Evolutionary conservation across 2,888 invertebrate species (phyloP).

Genomic region (Diogma glabrata): DNA sequence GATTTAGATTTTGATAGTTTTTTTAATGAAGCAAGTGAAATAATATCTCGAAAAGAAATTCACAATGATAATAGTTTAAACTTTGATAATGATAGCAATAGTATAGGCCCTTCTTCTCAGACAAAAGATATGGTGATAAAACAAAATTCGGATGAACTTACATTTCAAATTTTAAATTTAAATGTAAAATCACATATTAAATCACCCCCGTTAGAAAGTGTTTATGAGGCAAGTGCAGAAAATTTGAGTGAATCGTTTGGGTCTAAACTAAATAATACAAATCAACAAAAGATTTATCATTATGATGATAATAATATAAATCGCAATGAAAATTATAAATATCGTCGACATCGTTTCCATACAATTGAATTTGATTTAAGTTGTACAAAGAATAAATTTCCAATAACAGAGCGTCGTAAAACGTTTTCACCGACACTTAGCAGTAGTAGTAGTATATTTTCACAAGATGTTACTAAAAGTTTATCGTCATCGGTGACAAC

Average conservation of each 20-base stretch:
- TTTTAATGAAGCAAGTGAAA: conserved; percentile 39
- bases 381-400: conserved; percentile 48
- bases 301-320: conserved; percentile 18
- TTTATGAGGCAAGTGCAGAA: conserved; percentile 39
- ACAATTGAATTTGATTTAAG: conserved; percentile 40
- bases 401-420: conserved; percentile 37
- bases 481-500: conserved; percentile 31
- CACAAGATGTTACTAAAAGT: conserved; percentile 22
- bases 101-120: conserved; percentile 2
- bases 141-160: no score
- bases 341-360: conserved; percentile 32
- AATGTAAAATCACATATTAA: conserved; percentile 25
- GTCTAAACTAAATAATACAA: conserved; percentile 6
- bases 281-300: conserved; percentile 10
- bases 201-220: conserved; percentile 37
- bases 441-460: conserved; percentile 12
- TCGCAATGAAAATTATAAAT: conserved; percentile 30
- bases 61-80: conserved; percentile 18
- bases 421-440: conserved; percentile 16
- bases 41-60: conserved; percentile 32
- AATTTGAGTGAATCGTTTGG: conserved; percentile 28
- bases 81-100: not conserved
- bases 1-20: conserved; percentile 66
- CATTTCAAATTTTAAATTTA: not conserved
- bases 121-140: no score